A percentile compares a stretch with the other conserved stretches of the same genome.
phyloP scores from a whole-genome alignment of 2,113 vertebrate genomes.

The Eulemur macaco region DNA sequence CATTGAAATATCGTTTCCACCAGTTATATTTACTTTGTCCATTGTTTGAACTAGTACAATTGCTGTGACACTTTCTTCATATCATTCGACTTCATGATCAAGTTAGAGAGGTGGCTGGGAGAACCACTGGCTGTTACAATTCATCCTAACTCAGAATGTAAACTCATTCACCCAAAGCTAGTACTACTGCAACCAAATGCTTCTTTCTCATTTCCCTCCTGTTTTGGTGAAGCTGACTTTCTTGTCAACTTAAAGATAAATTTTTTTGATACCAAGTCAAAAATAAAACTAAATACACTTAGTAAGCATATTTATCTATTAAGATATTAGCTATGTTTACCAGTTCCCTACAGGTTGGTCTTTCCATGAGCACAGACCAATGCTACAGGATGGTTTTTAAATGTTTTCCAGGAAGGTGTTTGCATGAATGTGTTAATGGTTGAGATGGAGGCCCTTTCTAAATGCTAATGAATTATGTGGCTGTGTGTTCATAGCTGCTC shows the following conservation, averaged over 20 bases:
- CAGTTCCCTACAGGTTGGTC: not conserved
- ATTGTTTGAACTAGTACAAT: slow-evolving; percentile 47
- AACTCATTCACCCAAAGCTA: slow-evolving; percentile 66
- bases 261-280: not conserved
- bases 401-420: not conserved
- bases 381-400: not conserved
- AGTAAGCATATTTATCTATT: slow-evolving; percentile 34
- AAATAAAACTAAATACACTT: slow-evolving; percentile 48
- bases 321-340: not conserved
- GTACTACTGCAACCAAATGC: slow-evolving; percentile 40
- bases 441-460: slow-evolving; percentile 47
- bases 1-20: not conserved
- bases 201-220: slow-evolving; percentile 63
- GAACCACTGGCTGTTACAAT: slow-evolving; percentile 73
- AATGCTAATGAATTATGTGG: slow-evolving; percentile 72
- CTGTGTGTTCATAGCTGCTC: slow-evolving; percentile 77
- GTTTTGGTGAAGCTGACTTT: not conserved
- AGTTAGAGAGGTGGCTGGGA: slow-evolving; percentile 65
- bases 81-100: not conserved
- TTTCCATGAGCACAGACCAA: not conserved
- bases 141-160: slow-evolving; percentile 58
- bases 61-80: slow-evolving; percentile 23
- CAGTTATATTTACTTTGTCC: slow-evolving; percentile 30
- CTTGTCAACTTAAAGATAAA: slow-evolving; percentile 52
- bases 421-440: slow-evolving; percentile 61